These are phyloP conservation scores for Carassius auratus DNA, from an alignment of 2,113 vertebrate species.

Conservation along the genomic window DNA sequence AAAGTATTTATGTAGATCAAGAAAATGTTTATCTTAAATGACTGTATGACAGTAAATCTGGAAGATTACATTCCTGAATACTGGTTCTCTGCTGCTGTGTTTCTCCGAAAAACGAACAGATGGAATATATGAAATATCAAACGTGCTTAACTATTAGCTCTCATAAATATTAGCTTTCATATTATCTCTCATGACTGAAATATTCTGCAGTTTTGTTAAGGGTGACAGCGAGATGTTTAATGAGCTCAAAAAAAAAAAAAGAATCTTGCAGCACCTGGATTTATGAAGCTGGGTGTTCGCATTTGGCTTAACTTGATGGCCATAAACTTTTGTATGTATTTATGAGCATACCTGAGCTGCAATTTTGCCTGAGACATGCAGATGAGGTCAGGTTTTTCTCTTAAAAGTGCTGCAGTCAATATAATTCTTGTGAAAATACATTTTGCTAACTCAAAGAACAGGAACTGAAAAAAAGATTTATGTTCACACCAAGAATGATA, in stretches of 20 bases:
- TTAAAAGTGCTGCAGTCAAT: not conserved
- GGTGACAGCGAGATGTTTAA: slow-evolving; percentile 63
- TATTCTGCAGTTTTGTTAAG: not conserved
- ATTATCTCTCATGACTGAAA: not conserved
- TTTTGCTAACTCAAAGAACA: not conserved
- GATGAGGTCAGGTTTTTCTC: not conserved
- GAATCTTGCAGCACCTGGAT: slow-evolving; percentile 50
- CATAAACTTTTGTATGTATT: slow-evolving; percentile 55
- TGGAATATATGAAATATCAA: not conserved
- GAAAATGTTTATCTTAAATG: not conserved
- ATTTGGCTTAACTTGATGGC: slow-evolving; percentile 60
- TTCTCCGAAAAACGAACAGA: not conserved
- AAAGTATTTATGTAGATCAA: not conserved
- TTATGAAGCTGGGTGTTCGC: slow-evolving; percentile 63
- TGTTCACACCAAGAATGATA: too few species aligned
- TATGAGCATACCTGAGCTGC: slow-evolving; percentile 17
- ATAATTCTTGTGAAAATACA: not conserved
- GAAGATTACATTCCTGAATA: not conserved
- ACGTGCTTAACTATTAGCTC: not conserved
- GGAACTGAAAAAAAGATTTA: not conserved
- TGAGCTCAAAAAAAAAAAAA: slow-evolving; percentile 40
- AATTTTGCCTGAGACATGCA: not conserved
- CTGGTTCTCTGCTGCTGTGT: not conserved
- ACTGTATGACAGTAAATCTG: not conserved
- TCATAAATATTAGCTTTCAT: not conserved